phyloP scores from a whole-genome alignment of 2,888 invertebrate species.

The Psylliodes chrysocephalus region DNA sequence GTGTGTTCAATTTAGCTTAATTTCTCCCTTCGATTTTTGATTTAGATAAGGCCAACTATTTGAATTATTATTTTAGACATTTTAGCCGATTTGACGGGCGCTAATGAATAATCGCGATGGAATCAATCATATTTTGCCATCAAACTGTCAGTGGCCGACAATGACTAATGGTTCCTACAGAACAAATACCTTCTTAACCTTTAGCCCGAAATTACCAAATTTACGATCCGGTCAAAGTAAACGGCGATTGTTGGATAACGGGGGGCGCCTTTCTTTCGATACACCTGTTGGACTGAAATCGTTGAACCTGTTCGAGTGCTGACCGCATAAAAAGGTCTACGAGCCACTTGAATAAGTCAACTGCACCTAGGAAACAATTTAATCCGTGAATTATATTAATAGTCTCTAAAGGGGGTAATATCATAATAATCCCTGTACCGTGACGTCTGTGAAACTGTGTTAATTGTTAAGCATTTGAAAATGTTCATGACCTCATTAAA shows the following conservation, averaged over 20 bases:
- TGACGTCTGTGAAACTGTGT: too few relatives aligned
- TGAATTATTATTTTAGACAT: not conserved
- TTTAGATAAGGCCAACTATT: too few relatives aligned
- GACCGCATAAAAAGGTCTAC: conserved; percentile 48
- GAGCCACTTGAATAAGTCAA: not conserved
- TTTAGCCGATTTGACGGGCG: not conserved
- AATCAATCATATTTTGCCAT: conserved; percentile 32
- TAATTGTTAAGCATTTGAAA: too few relatives aligned
- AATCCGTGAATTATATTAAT: too few relatives aligned
- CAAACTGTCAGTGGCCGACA: conserved; percentile 23
- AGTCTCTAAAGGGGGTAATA: too few relatives aligned
- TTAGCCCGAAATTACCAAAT: conserved; percentile 25
- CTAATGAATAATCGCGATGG: conserved; percentile 3
- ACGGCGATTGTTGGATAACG: conserved; percentile 45
- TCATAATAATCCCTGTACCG: too few relatives aligned
- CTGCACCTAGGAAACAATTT: not conserved
- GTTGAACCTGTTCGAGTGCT: conserved; percentile 55
- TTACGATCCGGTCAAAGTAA: conserved; percentile 16
- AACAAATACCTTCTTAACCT: conserved; percentile 32
- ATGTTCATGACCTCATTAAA: too few relatives aligned
- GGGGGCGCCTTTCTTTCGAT: conserved; percentile 47
- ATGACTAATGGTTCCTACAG: conserved; percentile 25
- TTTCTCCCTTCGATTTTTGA: too few relatives aligned
- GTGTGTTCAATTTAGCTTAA: too few relatives aligned
- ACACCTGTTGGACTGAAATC: conserved; percentile 58